phyloP scores from a whole-genome alignment of 2,797 vertebrate genomes.

The Paguma larvata region DNA sequence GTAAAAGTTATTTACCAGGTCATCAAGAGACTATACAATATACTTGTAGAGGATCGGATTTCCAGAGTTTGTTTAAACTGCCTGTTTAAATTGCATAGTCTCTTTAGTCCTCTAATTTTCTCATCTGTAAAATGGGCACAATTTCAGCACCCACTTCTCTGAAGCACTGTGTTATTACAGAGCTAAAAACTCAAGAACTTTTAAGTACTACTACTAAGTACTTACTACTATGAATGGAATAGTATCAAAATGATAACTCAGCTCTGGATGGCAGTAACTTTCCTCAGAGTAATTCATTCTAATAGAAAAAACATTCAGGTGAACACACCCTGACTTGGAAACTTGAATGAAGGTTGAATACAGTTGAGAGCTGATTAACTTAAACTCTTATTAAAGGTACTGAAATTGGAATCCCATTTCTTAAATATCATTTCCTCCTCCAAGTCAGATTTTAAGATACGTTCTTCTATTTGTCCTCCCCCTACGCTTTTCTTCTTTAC shows the following conservation, averaged over 20 bases:
- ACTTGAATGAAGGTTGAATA: neutral
- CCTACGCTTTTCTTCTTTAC: accelerated
- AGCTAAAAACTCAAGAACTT: neutral
- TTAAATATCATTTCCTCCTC: neutral
- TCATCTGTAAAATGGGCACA: neutral
- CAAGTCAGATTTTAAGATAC: neutral
- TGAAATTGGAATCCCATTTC: neutral
- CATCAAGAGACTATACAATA: neutral
- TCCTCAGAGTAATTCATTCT: neutral
- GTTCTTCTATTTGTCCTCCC: neutral
- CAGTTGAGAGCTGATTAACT: neutral
- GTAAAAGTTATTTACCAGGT: constrained; percentile 29
- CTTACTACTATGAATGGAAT: neutral
- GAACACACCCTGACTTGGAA: neutral
- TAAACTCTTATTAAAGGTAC: neutral
- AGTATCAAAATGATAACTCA: neutral
- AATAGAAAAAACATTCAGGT: neutral
- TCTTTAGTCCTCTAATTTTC: neutral
- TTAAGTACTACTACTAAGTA: neutral
- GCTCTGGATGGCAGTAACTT: neutral
- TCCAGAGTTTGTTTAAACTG: neutral
- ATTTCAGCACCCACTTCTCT: neutral
- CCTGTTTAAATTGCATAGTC: neutral
- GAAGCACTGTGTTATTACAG: neutral
- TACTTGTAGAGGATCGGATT: neutral